Evolutionary conservation across 2,113 vertebrate species (phyloP).

Genomic region (Nothocercus julius): DNA sequence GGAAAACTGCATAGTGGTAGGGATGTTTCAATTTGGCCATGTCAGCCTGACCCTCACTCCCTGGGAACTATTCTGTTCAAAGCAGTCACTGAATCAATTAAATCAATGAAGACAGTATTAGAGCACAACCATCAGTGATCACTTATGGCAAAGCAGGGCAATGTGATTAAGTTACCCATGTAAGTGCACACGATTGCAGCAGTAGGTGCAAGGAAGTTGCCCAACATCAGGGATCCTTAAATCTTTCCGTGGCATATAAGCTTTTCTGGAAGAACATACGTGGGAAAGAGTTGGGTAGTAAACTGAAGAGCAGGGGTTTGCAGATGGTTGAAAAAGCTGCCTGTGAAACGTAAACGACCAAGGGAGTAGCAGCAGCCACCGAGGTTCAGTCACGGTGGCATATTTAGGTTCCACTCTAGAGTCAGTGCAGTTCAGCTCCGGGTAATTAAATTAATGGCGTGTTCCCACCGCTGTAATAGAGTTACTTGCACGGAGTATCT

Average conservation of each 20-base stretch:
- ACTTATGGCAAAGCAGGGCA: constrained; percentile 19
- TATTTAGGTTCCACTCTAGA: background rate
- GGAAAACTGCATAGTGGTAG: background rate
- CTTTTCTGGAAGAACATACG: background rate
- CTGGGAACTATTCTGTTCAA: constrained; percentile 22
- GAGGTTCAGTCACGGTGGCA: accelerated
- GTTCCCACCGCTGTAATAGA: background rate
- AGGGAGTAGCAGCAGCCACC: background rate
- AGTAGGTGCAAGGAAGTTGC: background rate
- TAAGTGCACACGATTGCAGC: background rate
- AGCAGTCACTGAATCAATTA: constrained; percentile 20
- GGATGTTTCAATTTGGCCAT: background rate
- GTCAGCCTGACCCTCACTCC: constrained; percentile 52
- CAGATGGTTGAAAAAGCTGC: background rate
- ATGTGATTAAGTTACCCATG: background rate
- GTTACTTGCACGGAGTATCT: background rate
- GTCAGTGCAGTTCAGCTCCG: background rate
- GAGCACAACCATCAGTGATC: background rate
- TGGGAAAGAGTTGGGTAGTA: background rate
- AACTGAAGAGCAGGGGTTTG: background rate
- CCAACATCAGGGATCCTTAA: accelerated
- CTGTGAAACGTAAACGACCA: background rate
- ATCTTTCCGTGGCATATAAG: too few species aligned
- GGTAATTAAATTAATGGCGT: background rate
- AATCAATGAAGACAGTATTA: constrained; percentile 40